Evolutionary conservation across 2,113 vertebrate genomes (phyloP).

Genomic region (Cyanoramphus novaezelandiae): DNA sequence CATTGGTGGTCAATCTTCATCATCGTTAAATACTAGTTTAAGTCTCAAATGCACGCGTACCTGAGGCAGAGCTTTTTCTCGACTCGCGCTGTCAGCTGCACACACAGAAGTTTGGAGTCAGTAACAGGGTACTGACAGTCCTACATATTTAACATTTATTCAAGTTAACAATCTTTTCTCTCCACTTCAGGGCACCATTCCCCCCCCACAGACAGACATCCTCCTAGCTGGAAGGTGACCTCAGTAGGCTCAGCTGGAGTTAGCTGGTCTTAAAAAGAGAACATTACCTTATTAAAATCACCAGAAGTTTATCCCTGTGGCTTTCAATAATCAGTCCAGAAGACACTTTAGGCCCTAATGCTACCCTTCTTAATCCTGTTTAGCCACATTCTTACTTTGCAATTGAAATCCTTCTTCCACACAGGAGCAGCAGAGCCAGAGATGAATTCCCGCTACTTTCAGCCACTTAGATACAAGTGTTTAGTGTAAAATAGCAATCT

Average conservation of each 20-base stretch:
- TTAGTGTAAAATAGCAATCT: neutral
- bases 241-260: neutral
- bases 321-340: constrained; percentile 11
- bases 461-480: neutral
- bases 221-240: neutral
- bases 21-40: neutral
- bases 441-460: neutral
- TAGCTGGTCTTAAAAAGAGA: neutral
- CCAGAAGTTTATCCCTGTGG: neutral
- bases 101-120: neutral
- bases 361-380: neutral
- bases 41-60: neutral
- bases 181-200: constrained; percentile 3
- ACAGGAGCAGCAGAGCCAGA: neutral
- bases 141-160: neutral
- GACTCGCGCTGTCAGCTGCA: neutral
- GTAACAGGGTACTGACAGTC: neutral
- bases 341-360: neutral
- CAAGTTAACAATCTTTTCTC: neutral
- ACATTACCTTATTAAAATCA: neutral
- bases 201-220: neutral
- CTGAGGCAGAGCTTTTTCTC: neutral
- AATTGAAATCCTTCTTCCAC: neutral
- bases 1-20: neutral
- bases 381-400: neutral